phyloP scores from a whole-genome alignment of 2,797 vertebrate genomes.

The Melanotaenia nigrans region DNA sequence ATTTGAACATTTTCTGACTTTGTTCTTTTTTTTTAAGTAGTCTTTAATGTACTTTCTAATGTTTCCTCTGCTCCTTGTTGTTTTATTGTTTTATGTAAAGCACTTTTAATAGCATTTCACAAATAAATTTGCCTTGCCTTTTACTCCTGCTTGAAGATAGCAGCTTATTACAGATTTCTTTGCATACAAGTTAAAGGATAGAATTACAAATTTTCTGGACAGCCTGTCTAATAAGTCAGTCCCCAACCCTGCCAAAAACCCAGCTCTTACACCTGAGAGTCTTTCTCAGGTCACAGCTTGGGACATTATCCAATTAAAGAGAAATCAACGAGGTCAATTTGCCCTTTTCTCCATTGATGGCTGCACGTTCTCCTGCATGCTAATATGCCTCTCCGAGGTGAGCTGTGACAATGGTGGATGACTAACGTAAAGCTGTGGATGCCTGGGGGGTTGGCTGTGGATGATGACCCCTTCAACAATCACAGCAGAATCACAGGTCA shows the following conservation, averaged over 20 bases:
- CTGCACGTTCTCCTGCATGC: constrained; percentile 68
- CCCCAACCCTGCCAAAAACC: constrained; percentile 33
- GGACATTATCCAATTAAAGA: constrained; percentile 79
- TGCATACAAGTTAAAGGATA: constrained; percentile 26
- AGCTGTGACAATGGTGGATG: constrained; percentile 52
- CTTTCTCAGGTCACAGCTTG: constrained; percentile 65
- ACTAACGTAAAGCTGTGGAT: constrained; percentile 60
- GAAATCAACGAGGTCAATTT: constrained; percentile 77
- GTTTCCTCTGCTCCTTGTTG: too few relatives aligned
- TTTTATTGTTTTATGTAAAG: too few relatives aligned
- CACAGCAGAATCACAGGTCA: constrained; percentile 61
- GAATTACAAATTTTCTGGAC: constrained; percentile 39
- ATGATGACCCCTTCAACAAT: constrained; percentile 53
- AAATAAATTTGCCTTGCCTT: not conserved
- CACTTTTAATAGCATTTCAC: too few relatives aligned
- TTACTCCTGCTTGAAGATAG: constrained; percentile 13
- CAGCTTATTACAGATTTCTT: constrained; percentile 15
- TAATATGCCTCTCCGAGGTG: constrained; percentile 68
- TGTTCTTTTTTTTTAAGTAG: too few relatives aligned
- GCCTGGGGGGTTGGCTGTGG: constrained; percentile 38
- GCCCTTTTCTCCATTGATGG: constrained; percentile 70
- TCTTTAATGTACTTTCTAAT: too few relatives aligned
- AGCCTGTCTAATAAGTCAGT: constrained; percentile 43
- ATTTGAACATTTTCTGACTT: too few relatives aligned
- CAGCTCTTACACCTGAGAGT: constrained; percentile 47